These are phyloP conservation scores for Sander vitreus DNA, from an alignment of 2,113 vertebrate species.

Conservation along the genomic window DNA sequence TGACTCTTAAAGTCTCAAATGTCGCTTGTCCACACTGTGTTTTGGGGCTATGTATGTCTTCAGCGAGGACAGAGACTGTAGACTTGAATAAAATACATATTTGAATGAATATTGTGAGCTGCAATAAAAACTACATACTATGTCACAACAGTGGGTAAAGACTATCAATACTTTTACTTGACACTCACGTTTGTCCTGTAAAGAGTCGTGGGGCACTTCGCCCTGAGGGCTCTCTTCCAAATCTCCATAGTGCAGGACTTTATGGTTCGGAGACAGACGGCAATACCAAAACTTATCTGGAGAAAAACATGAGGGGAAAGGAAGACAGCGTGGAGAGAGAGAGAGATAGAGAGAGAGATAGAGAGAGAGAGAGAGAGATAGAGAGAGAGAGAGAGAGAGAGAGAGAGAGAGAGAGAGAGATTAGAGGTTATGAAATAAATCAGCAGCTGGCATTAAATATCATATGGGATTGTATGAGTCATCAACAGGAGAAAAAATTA, in stretches of 20 bases:
- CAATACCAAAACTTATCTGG: slow-evolving; percentile 99
- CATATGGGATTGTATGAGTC: slow-evolving; percentile 60
- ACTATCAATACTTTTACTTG: not conserved
- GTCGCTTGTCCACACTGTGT: not conserved
- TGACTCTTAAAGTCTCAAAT: not conserved
- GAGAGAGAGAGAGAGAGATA: not conserved
- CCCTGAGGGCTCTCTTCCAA: slow-evolving; percentile 97
- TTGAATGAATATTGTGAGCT: not conserved
- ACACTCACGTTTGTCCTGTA: slow-evolving; percentile 97
- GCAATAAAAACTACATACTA: slow-evolving; percentile 2
- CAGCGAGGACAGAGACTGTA: not conserved
- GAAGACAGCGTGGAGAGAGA: slow-evolving; percentile 1
- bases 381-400: slow-evolving; percentile 25
- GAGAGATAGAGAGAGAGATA: no score
- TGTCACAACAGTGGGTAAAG: not conserved
- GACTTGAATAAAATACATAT: not conserved
- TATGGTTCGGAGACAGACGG: slow-evolving; percentile 98
- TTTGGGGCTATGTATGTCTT: not conserved
- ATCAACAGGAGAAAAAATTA: slow-evolving; percentile 57
- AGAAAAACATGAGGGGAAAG: slow-evolving; percentile 31
- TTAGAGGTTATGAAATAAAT: slow-evolving; percentile 54
- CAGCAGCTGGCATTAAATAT: slow-evolving; percentile 45
- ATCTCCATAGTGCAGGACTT: slow-evolving; percentile 99
- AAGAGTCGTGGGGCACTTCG: slow-evolving; percentile 95
- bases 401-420: slow-evolving; percentile 31